Conservation (phyloP, 2,888 invertebrate genomes). For the Matsumyia berberina region DNA sequence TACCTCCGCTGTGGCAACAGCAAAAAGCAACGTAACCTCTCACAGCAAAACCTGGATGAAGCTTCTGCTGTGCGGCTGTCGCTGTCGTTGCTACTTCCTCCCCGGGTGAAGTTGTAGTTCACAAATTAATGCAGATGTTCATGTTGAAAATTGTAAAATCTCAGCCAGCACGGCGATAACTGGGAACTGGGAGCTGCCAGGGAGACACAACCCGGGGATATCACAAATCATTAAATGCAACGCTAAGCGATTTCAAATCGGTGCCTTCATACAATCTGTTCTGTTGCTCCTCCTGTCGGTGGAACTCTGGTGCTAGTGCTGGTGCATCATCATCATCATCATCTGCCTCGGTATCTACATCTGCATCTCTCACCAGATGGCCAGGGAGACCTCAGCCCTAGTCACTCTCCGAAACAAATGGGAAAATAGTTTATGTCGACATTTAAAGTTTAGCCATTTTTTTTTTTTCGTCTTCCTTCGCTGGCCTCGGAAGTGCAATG, state of each 20-base stretch:
- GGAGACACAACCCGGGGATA: conserved; percentile 63
- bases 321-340: conserved; percentile 53
- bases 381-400: conserved; percentile 47
- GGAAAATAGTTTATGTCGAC: conserved; percentile 76
- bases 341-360: conserved; percentile 59
- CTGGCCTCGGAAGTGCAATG: conserved; percentile 37
- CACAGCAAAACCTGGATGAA: conserved; percentile 23
- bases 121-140: conserved; percentile 76
- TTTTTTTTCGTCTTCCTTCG: conserved; percentile 22
- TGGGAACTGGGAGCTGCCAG: conserved; percentile 48
- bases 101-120: conserved; percentile 40
- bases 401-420: conserved; percentile 66
- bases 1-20: conserved; percentile 27
- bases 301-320: not conserved
- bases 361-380: conserved; percentile 74
- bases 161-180: conserved; percentile 26
- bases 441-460: conserved; percentile 68
- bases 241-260: conserved; percentile 74
- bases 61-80: conserved; percentile 9
- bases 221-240: conserved; percentile 73
- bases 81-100: conserved; percentile 58
- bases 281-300: conserved; percentile 14
- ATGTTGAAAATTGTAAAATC: conserved; percentile 66
- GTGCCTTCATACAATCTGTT: conserved; percentile 41
- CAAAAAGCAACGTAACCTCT: conserved; percentile 46